Evolutionary conservation across 2,113 vertebrate genomes (phyloP).

Genomic region (Enhydra lutris): DNA sequence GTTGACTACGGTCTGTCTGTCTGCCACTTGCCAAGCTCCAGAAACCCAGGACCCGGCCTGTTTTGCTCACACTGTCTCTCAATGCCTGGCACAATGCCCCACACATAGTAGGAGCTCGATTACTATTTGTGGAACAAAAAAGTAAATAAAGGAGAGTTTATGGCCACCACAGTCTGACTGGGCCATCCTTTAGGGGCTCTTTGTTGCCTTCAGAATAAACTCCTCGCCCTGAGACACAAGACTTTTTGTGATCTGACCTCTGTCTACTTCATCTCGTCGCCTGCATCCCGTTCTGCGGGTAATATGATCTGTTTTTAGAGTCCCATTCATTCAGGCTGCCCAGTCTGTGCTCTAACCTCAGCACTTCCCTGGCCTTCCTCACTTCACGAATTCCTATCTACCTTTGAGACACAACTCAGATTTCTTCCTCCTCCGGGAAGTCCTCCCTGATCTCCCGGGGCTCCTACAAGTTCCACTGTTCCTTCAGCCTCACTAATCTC

Average conservation of each 20-base stretch:
- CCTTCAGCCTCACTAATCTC: not conserved
- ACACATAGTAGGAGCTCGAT: not conserved
- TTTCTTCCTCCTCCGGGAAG: not conserved
- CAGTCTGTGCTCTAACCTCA: not conserved
- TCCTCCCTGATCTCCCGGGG: not conserved
- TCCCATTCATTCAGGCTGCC: not conserved
- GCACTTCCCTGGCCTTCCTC: not conserved
- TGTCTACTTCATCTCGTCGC: not conserved
- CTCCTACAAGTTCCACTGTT: not conserved
- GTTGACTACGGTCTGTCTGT: not conserved
- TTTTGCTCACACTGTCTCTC: not conserved
- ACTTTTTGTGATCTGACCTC: not conserved
- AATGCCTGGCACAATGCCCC: not conserved
- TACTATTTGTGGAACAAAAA: not conserved
- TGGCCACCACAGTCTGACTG: not conserved
- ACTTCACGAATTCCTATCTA: not conserved
- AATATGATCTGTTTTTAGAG: not conserved
- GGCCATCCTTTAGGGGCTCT: not conserved
- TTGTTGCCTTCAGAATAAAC: not conserved
- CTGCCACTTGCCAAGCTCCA: not conserved
- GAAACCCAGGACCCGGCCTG: not conserved
- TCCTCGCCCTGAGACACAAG: not conserved
- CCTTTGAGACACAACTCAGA: not conserved
- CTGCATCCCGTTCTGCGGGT: not conserved
- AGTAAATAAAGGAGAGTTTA: not conserved